These are phyloP conservation scores for Drosophila fungiperda DNA, from an alignment of 2,888 invertebrate species.

Conservation along the genomic window DNA sequence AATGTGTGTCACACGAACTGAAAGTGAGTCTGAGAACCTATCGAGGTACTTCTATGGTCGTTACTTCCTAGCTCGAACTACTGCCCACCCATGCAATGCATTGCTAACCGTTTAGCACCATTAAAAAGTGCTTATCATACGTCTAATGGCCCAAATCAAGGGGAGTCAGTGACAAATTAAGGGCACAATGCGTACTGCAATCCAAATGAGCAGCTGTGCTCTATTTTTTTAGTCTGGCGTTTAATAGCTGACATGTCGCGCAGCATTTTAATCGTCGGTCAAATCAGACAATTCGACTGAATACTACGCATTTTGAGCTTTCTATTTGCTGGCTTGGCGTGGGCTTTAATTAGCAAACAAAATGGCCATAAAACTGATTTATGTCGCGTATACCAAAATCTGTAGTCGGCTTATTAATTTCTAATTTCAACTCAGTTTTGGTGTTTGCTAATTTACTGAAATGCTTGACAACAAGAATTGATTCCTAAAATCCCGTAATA, in stretches of 20 bases:
- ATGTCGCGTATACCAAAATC: constrained; percentile 60
- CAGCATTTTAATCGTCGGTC: constrained; percentile 44
- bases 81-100: constrained; percentile 30
- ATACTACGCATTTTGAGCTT: constrained; percentile 54
- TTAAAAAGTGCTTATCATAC: constrained; percentile 35
- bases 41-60: constrained; percentile 2
- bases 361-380: constrained; percentile 66
- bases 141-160: constrained; percentile 44
- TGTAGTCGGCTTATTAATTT: constrained; percentile 47
- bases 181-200: constrained; percentile 55
- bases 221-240: constrained; percentile 1
- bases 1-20: constrained; percentile 70
- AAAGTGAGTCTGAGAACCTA: constrained; percentile 73
- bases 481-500: neutral
- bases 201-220: constrained; percentile 27
- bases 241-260: constrained; percentile 27
- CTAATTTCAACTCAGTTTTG: constrained; percentile 39
- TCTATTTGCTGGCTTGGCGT: constrained; percentile 61
- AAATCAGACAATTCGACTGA: constrained; percentile 47
- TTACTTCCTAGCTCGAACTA: constrained; percentile 29
- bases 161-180: constrained; percentile 53
- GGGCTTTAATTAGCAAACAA: constrained; percentile 63
- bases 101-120: constrained; percentile 29
- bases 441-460: constrained; percentile 5
- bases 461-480: constrained; percentile 21